Conservation (phyloP, 1,140 invertebrate genomes). For the Trichonephila clavipes region DNA sequence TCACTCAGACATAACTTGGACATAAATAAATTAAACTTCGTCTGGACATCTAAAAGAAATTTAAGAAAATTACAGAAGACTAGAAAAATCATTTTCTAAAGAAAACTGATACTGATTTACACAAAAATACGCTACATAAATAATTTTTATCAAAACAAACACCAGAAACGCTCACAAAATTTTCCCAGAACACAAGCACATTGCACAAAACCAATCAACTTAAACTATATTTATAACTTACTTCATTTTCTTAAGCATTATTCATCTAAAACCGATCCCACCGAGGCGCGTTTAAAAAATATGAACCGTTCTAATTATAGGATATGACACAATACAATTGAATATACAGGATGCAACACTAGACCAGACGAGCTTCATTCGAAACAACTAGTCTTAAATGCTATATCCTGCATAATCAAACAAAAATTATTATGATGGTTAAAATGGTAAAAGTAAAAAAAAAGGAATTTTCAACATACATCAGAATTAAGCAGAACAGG, state of each 20-base stretch:
- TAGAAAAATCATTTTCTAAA: background rate
- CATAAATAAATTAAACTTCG: constrained; percentile 66
- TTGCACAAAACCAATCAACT: background rate
- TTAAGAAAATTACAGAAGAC: background rate
- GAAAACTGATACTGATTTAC: background rate
- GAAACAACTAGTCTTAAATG: constrained; percentile 13
- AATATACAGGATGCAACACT: constrained; percentile 10
- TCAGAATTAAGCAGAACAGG: background rate
- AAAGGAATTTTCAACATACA: background rate
- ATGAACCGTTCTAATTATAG: constrained; percentile 14
- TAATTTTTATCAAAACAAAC: background rate
- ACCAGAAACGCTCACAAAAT: background rate
- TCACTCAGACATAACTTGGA: constrained; percentile 64
- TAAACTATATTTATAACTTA: background rate
- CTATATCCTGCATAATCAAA: background rate
- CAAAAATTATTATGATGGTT: background rate
- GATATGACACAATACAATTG: constrained; percentile 12
- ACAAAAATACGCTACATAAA: background rate
- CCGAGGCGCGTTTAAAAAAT: background rate
- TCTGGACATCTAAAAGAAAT: constrained; percentile 60
- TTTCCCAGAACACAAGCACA: background rate
- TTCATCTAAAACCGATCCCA: background rate
- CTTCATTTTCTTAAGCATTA: background rate
- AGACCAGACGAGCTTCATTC: background rate
- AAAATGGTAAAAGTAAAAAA: background rate